Percentiles rank a stretch among this genome's conserved stretches.
phyloP scores from a whole-genome alignment of 2,797 vertebrate genomes.

The Acrossocheilus fasciatus region DNA sequence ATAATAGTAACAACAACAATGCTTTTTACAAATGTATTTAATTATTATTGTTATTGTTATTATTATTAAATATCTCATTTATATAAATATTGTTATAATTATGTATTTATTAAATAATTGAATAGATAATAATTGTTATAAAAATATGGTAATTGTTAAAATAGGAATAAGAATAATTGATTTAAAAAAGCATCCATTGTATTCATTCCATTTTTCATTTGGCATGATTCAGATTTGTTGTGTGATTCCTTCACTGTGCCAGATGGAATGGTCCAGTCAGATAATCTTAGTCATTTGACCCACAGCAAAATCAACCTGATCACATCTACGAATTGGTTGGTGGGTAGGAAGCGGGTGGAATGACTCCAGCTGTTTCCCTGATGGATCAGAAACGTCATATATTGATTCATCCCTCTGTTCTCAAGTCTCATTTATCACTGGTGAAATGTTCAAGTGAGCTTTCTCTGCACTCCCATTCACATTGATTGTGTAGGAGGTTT shows the following conservation, averaged over 20 bases:
- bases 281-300: background rate
- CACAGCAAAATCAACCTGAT: background rate
- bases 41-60: background rate
- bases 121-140: background rate
- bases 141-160: background rate
- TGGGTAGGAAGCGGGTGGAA: constrained; percentile 9
- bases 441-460: constrained; percentile 31
- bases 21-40: no score
- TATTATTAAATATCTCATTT: background rate
- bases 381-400: constrained; percentile 37
- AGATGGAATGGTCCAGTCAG: background rate
- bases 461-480: constrained; percentile 38
- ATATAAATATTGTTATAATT: no score
- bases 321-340: background rate
- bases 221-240: background rate
- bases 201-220: background rate
- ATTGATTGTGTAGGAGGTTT: constrained; percentile 46
- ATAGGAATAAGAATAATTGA: background rate
- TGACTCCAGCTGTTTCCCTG: constrained; percentile 26
- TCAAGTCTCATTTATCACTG: constrained; percentile 44
- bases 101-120: background rate
- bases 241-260: background rate
- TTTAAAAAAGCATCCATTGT: background rate
- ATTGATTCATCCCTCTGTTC: constrained; percentile 48
- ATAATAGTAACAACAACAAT: no score